Conservation (phyloP, 2,113 vertebrate genomes). For the Anthoscopus minutus region DNA sequence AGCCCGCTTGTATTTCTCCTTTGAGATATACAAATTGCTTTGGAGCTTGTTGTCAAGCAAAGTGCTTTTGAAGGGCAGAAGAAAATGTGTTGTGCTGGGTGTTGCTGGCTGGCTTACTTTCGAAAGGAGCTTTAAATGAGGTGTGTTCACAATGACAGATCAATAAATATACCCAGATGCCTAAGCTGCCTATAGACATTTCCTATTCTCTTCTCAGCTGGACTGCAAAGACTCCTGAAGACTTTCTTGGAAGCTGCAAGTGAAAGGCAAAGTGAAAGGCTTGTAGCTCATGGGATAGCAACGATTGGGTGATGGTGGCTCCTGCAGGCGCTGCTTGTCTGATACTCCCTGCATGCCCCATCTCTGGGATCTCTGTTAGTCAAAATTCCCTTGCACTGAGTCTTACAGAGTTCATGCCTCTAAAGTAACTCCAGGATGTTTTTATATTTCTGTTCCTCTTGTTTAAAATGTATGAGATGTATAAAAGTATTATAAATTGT, state of each 20-base stretch:
- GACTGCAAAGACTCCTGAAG: neutral
- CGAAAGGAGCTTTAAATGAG: neutral
- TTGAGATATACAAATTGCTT: neutral
- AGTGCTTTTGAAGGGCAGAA: neutral
- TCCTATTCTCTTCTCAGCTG: neutral
- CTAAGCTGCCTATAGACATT: neutral
- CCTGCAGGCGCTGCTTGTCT: neutral
- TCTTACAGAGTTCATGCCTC: neutral
- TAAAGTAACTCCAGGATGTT: neutral
- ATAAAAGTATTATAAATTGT: neutral
- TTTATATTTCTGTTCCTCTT: neutral
- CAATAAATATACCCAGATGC: neutral
- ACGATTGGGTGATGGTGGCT: neutral
- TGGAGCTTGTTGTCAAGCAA: neutral
- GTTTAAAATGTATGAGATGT: neutral
- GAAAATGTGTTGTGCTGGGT: neutral
- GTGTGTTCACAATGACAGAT: neutral
- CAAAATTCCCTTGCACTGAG: neutral
- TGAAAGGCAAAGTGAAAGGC: neutral
- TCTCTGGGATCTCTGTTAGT: neutral
- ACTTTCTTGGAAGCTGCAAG: neutral
- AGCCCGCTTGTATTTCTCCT: neutral
- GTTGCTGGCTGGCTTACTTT: neutral
- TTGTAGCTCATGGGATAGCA: neutral
- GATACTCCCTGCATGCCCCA: neutral